These are phyloP conservation scores for Caretta caretta DNA, from an alignment of 2,113 vertebrate genomes.

Conservation along the genomic window DNA sequence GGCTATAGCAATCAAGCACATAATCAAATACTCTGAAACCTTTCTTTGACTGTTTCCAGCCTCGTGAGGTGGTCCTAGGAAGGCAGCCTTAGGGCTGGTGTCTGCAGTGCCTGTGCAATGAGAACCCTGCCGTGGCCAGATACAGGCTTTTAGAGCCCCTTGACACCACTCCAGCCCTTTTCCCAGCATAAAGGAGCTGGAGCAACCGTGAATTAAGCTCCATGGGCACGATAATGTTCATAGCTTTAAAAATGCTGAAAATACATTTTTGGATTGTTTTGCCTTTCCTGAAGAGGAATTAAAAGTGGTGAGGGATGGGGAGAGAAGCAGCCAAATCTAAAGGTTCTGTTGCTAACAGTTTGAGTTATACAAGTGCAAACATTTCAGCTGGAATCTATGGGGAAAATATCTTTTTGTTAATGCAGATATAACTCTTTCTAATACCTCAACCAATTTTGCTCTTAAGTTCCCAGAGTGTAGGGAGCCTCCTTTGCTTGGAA, in stretches of 20 bases:
- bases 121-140: fast-evolving
- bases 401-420: background rate
- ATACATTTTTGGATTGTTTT: background rate
- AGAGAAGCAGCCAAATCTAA: background rate
- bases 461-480: background rate
- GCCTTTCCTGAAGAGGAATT: background rate
- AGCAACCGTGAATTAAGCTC: background rate
- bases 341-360: background rate
- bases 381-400: conserved; percentile 13
- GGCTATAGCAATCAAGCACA: background rate
- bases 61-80: background rate
- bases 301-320: background rate
- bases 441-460: background rate
- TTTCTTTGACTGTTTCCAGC: no score
- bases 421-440: background rate
- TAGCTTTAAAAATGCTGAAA: background rate
- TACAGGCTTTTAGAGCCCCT: background rate
- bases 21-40: background rate
- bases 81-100: background rate
- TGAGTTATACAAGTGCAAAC: background rate
- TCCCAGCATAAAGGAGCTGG: no score
- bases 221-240: background rate
- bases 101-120: background rate
- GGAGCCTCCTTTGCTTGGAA: background rate
- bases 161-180: background rate